phyloP scores from a whole-genome alignment of 2,888 invertebrate species.

The Tetranychus piercei region DNA sequence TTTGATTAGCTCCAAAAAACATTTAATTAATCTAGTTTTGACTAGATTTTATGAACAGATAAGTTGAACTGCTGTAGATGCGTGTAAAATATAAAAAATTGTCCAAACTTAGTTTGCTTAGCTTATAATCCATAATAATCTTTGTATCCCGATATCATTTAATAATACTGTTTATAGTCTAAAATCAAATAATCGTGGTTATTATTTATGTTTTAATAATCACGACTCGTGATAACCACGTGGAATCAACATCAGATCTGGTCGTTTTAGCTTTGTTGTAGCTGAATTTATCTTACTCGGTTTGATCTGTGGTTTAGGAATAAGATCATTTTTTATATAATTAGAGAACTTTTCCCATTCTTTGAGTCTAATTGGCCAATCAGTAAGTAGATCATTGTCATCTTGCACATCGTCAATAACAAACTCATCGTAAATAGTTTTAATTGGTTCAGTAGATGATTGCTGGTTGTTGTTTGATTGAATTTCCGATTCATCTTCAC shows the following conservation, averaged over 20 bases:
- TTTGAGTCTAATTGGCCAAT: background rate
- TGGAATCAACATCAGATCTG: background rate
- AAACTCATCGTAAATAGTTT: background rate
- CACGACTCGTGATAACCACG: background rate
- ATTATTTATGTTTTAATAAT: too few relatives aligned
- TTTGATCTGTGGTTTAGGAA: background rate
- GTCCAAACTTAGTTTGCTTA: too few relatives aligned
- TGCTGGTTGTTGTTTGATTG: background rate
- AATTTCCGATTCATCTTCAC: background rate
- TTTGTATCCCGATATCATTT: too few relatives aligned
- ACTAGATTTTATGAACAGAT: too few relatives aligned
- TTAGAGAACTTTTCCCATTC: background rate
- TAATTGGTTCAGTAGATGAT: background rate
- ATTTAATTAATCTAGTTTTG: too few relatives aligned
- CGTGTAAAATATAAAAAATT: too few relatives aligned
- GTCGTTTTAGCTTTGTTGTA: background rate
- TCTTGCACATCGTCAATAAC: background rate
- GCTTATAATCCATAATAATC: too few relatives aligned
- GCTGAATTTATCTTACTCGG: background rate
- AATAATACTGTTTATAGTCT: too few relatives aligned
- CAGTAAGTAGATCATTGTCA: background rate
- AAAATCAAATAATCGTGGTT: too few relatives aligned
- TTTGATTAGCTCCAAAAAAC: too few relatives aligned
- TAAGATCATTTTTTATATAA: background rate
- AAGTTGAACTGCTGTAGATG: too few relatives aligned